Evolutionary conservation across 2,888 invertebrate genomes (phyloP).

Genomic region (Agrotis ipsilon): DNA sequence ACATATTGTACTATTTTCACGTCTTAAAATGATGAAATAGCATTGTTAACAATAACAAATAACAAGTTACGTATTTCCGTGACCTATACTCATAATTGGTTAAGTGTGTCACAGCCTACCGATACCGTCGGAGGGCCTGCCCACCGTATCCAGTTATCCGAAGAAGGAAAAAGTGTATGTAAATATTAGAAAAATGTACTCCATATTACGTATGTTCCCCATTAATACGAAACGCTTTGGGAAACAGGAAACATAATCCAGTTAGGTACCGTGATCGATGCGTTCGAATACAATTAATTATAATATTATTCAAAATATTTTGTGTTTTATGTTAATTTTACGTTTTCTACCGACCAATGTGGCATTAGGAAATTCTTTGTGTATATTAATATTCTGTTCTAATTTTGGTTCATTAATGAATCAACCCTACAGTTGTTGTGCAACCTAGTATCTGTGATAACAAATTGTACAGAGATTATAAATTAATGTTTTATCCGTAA

Average conservation of each 20-base stretch:
- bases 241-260: constrained; percentile 53
- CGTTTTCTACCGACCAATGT: constrained; percentile 16
- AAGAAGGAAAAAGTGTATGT: constrained; percentile 39
- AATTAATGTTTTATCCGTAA: not conserved
- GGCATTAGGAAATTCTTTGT: constrained; percentile 44
- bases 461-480: constrained; percentile 19
- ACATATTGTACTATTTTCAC: too few species aligned
- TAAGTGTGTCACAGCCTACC: not conserved
- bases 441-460: constrained; percentile 11
- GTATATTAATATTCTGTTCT: constrained; percentile 42
- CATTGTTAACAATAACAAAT: not conserved
- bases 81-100: not conserved
- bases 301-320: constrained; percentile 65
- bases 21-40: too few species aligned
- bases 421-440: constrained; percentile 12
- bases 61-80: not conserved
- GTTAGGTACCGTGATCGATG: constrained; percentile 57
- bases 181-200: constrained; percentile 5
- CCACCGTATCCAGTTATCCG: constrained; percentile 1
- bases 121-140: not conserved
- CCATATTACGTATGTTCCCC: constrained; percentile 23
- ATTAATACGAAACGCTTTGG: constrained; percentile 27
- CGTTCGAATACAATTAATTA: constrained; percentile 59
- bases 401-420: constrained; percentile 47
- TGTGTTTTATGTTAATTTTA: constrained; percentile 63